Evolutionary conservation across 2,888 invertebrate species (phyloP).

Genomic region (Lepetodrilus schrolli): DNA sequence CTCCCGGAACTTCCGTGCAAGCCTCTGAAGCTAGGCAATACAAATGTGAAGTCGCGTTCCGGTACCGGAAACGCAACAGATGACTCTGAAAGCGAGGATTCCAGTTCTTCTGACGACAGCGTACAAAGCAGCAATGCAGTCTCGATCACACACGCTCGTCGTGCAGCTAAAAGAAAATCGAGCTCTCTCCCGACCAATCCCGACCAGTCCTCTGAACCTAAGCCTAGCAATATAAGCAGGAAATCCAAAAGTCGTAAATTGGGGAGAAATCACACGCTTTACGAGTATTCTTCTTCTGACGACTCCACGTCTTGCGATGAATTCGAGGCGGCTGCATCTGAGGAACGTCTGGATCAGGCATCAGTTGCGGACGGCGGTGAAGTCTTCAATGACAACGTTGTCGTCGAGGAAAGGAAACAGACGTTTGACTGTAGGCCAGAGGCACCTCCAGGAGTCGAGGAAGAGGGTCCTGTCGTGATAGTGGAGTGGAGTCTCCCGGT

Average conservation of each 20-base stretch:
- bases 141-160: no score
- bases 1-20: background rate
- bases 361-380: background rate
- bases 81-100: background rate
- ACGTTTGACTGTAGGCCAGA: no score
- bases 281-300: no score
- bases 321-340: background rate
- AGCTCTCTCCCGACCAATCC: no score
- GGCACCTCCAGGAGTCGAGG: background rate
- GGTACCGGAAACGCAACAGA: background rate
- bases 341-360: no score
- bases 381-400: background rate
- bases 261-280: no score
- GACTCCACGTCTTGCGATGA: background rate
- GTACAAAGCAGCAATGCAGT: no score
- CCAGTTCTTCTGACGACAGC: background rate
- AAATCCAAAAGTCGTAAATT: background rate
- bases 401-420: no score
- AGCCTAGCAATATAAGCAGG: background rate
- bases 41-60: background rate
- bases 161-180: no score
- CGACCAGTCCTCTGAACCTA: no score
- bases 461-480: slow-evolving; percentile 28
- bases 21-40: background rate
- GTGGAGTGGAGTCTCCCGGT: background rate